A percentile compares a stretch with the other conserved stretches of the same genome.
phyloP scores from a whole-genome alignment of 2,113 vertebrate species.

The Drymodes brunneopygia region DNA sequence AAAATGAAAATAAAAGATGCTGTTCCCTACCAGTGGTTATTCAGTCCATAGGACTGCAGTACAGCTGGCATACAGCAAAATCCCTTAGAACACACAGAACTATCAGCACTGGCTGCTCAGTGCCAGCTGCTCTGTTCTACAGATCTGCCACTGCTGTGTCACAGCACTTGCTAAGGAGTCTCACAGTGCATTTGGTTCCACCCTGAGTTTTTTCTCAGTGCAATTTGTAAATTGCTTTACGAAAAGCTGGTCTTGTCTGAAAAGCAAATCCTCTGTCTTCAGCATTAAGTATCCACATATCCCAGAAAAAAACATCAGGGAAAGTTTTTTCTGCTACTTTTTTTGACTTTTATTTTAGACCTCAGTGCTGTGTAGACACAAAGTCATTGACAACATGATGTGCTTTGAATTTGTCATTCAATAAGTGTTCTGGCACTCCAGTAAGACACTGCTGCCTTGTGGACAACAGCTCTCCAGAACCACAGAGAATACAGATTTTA shows the following conservation, averaged over 20 bases:
- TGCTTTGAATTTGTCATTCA: background rate
- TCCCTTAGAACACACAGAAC: background rate
- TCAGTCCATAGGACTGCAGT: background rate
- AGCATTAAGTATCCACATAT: background rate
- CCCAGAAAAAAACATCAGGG: background rate
- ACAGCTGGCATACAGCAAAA: background rate
- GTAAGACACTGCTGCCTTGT: background rate
- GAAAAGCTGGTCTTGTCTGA: background rate
- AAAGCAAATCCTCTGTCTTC: background rate
- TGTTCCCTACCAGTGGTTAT: background rate
- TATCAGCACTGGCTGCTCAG: background rate
- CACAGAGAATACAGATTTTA: background rate
- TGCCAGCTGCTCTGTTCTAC: background rate
- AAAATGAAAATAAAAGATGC: background rate
- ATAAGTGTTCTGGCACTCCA: background rate
- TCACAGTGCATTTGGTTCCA: background rate
- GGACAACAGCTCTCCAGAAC: background rate
- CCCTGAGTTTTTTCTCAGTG: background rate
- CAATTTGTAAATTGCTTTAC: background rate
- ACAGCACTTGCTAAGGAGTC: background rate
- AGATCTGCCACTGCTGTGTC: background rate
- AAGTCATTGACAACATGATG: background rate
- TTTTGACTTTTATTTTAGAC: background rate
- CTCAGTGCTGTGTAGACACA: background rate
- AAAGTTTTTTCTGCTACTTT: background rate